Evolutionary conservation across 35 echinoderm and acorn worm species (phyloP).

Genomic region (Ptychodera flava): DNA sequence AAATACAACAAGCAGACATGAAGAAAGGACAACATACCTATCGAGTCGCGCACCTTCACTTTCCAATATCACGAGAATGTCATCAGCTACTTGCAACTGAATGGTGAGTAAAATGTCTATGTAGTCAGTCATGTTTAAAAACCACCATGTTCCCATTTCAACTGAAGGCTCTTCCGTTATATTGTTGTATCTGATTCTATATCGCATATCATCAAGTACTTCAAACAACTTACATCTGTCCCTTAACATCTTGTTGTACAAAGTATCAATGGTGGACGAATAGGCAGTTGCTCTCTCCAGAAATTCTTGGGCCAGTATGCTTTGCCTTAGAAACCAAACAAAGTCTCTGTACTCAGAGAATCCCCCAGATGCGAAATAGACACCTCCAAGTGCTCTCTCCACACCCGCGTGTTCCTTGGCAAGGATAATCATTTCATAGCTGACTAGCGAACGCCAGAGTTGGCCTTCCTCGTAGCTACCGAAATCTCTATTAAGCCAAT

Average conservation of each 20-base stretch:
- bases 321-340: conserved; percentile 45
- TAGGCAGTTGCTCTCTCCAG: conserved; percentile 27
- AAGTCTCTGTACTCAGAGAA: conserved; percentile 21
- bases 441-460: conserved; percentile 30
- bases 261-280: conserved; percentile 18
- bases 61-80: conserved; percentile 26
- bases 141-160: conserved; percentile 29
- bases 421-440: conserved; percentile 45
- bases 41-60: not conserved
- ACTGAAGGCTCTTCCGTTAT: conserved; percentile 5
- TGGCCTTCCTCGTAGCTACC: not conserved
- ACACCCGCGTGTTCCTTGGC: conserved; percentile 59
- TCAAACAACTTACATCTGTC: conserved; percentile 3
- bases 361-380: conserved; percentile 45
- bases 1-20: not conserved
- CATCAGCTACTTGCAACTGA: conserved; percentile 10
- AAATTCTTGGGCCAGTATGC: conserved; percentile 5
- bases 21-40: conserved; percentile 8
- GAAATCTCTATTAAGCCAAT: conserved; percentile 10
- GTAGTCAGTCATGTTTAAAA: conserved; percentile 30
- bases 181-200: conserved; percentile 24
- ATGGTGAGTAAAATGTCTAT: conserved; percentile 43
- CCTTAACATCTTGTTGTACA: conserved; percentile 2
- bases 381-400: conserved; percentile 43
- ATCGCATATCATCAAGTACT: not conserved